Percentiles rank a stretch among this genome's conserved stretches.
These are phyloP conservation scores for Mayetiola destructor DNA, from an alignment of 2,888 invertebrate species.

Conservation along the genomic window DNA sequence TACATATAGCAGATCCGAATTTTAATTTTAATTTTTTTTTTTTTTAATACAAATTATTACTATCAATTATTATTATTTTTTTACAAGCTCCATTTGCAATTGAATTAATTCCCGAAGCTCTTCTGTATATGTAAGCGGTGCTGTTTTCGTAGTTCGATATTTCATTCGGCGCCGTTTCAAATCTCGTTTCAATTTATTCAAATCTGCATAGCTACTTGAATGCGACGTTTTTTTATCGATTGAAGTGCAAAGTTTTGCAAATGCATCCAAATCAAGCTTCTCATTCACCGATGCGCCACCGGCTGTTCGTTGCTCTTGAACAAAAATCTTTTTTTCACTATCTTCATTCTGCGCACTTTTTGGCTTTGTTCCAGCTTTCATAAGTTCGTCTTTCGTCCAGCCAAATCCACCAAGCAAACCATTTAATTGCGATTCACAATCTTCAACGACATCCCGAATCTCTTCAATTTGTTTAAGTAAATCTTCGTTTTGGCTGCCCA, in stretches of 20 bases:
- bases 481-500: not conserved
- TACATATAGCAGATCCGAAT: not conserved
- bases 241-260: not conserved
- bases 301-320: not conserved
- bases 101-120: constrained; percentile 28
- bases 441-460: not conserved
- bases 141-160: constrained; percentile 26
- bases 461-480: not conserved
- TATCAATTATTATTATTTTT: not conserved
- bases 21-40: not conserved
- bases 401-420: not conserved
- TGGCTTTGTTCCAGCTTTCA: not conserved
- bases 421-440: not conserved
- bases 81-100: constrained; percentile 27
- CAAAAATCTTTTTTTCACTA: no score
- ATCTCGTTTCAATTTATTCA: constrained; percentile 27
- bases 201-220: constrained; percentile 23
- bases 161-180: constrained; percentile 25
- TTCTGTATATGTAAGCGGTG: constrained; percentile 27
- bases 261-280: not conserved
- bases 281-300: not conserved
- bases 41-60: not conserved
- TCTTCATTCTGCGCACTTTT: not conserved
- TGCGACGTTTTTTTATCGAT: not conserved
- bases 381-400: not conserved